Conservation (phyloP, 2,113 vertebrate genomes). For the Tragelaphus strepsiceros region DNA sequence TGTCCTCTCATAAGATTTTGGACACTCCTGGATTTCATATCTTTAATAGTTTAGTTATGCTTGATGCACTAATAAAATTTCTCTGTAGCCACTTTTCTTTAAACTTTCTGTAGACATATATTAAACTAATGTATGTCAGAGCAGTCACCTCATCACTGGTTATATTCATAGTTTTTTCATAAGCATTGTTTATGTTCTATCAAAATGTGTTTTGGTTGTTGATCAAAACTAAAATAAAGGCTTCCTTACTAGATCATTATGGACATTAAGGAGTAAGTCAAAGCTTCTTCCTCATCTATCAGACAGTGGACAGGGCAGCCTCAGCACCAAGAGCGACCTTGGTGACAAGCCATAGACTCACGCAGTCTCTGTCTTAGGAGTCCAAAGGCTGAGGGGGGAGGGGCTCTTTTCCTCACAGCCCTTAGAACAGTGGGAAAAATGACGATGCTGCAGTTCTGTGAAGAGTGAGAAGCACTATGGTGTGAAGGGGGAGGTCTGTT, state of each 20-base stretch:
- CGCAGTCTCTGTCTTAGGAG: neutral
- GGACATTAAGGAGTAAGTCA: neutral
- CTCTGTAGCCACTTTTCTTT: neutral
- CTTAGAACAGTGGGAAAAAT: neutral
- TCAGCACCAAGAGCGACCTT: neutral
- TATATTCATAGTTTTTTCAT: neutral
- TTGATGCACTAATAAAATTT: neutral
- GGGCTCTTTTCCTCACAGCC: neutral
- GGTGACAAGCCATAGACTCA: neutral
- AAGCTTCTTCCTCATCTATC: neutral
- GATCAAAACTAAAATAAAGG: neutral
- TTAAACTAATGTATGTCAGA: neutral
- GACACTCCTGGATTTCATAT: neutral
- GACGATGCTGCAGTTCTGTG: rapidly evolving
- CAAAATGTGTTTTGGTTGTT: neutral
- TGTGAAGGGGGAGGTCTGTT: neutral
- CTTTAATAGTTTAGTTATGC: neutral
- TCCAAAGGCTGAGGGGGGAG: neutral
- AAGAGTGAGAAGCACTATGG: neutral
- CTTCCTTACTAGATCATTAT: neutral
- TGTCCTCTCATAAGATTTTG: neutral
- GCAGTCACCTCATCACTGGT: neutral
- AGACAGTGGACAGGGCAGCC: neutral
- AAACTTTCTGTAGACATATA: neutral
- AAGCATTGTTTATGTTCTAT: neutral